Evolutionary conservation across 2,888 invertebrate species (phyloP).

Genomic region (Rhorus exstirpatorius): DNA sequence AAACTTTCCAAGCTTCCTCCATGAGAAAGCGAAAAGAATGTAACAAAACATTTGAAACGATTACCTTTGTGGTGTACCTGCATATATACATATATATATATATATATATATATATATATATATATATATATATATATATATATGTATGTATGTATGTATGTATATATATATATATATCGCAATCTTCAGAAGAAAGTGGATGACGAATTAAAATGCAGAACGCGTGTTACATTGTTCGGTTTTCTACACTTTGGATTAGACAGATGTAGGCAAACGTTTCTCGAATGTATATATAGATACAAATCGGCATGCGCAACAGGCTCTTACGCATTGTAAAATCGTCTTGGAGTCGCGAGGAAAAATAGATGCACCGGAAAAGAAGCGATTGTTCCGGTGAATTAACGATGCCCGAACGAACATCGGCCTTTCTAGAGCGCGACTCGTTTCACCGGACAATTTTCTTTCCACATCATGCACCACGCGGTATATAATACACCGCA

Average conservation of each 20-base stretch:
- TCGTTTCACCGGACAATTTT: conserved; percentile 69
- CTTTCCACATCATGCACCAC: conserved; percentile 50
- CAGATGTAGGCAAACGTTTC: not conserved
- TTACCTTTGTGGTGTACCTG: no score
- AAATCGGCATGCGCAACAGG: conserved; percentile 1
- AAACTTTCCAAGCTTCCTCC: no score
- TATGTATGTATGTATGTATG: no score
- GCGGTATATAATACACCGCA: conserved; percentile 1
- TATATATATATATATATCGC: no score
- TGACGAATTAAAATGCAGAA: conserved; percentile 35
- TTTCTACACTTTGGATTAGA: conserved; percentile 37
- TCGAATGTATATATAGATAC: conserved; percentile 10
- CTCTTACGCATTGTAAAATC: conserved; percentile 28
- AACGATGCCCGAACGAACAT: conserved; percentile 63
- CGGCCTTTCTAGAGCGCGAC: conserved; percentile 69
- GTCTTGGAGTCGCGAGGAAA: not conserved
- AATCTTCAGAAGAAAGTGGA: conserved; percentile 36
- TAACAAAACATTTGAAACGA: no score
- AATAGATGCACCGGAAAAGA: conserved; percentile 66
- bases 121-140: no score
- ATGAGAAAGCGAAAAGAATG: no score
- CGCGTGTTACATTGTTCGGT: conserved; percentile 11
- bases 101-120: no score
- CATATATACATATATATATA: no score
- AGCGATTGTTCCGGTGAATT: conserved; percentile 67